Conservation (phyloP, 2,888 invertebrate species). For the Eristalinus aeneus region DNA sequence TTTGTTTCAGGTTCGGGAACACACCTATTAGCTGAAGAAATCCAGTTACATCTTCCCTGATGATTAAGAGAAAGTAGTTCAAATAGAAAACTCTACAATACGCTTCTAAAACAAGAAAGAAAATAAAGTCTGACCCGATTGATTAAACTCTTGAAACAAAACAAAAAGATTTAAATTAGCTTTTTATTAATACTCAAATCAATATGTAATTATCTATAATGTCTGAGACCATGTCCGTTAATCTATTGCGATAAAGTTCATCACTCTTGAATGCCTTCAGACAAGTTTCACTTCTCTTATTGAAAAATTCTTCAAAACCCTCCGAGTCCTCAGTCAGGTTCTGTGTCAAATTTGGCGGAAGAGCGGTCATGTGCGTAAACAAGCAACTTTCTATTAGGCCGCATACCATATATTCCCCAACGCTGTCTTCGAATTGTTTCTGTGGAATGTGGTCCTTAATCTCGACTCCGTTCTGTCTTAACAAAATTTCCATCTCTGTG, state of each 20-base stretch:
- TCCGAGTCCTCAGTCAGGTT: slow-evolving; percentile 81
- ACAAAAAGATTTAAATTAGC: no score
- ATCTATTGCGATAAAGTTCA: slow-evolving; percentile 81
- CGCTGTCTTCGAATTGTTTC: slow-evolving; percentile 79
- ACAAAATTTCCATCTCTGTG: slow-evolving; percentile 80
- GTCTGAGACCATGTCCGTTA: slow-evolving; percentile 83
- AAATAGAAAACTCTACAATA: no score
- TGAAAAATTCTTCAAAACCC: slow-evolving; percentile 83
- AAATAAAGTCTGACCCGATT: no score
- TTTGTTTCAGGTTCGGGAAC: no score
- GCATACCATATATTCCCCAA: slow-evolving; percentile 81
- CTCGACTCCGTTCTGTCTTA: slow-evolving; percentile 79
- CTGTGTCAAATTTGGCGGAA: slow-evolving; percentile 82
- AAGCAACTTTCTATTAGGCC: slow-evolving; percentile 83
- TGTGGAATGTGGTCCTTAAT: slow-evolving; percentile 80
- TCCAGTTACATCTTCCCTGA: no score
- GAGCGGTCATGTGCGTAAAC: slow-evolving; percentile 82
- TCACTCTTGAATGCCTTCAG: slow-evolving; percentile 82
- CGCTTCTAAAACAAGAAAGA: no score
- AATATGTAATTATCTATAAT: slow-evolving; percentile 81
- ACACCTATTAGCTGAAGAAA: no score
- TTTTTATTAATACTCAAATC: slow-evolving; percentile 8
- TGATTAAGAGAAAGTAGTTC: no score
- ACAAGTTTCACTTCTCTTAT: slow-evolving; percentile 82
- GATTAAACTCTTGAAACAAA: no score